Evolutionary conservation across 2,888 invertebrate species (phyloP).

Genomic region (Sinodicranocentrus sp.): DNA sequence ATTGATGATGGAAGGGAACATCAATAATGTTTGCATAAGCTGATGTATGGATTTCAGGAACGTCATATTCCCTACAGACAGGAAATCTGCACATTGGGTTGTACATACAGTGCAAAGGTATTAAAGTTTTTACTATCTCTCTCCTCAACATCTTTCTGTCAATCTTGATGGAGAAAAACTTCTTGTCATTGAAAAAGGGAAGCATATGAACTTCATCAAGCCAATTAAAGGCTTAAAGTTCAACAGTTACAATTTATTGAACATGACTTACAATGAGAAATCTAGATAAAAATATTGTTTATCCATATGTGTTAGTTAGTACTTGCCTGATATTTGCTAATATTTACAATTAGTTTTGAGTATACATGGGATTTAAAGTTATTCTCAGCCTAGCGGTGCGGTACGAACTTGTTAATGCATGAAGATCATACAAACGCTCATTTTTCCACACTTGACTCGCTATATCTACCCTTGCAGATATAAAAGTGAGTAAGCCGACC

Average conservation of each 20-base stretch:
- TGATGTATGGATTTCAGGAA: background rate
- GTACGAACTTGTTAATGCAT: background rate
- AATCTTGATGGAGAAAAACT: background rate
- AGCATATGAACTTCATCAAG: background rate
- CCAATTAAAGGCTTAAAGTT: too few species aligned
- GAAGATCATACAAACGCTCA: too few species aligned
- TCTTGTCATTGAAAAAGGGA: background rate
- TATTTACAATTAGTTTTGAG: background rate
- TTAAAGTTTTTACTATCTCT: background rate
- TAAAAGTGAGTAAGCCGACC: background rate
- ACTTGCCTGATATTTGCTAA: background rate
- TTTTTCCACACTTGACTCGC: too few species aligned
- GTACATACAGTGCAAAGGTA: background rate
- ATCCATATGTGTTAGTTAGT: background rate
- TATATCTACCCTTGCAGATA: too few species aligned
- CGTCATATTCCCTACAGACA: too few species aligned
- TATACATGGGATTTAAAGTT: background rate
- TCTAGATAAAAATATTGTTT: background rate
- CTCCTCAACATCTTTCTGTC: background rate
- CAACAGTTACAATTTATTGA: too few species aligned
- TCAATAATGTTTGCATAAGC: constrained; percentile 8
- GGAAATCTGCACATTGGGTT: background rate
- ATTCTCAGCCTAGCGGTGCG: background rate
- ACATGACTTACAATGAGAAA: too few species aligned
- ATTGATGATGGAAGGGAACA: background rate